These are phyloP conservation scores for Mercenaria mercenaria DNA, from an alignment of 1,140 invertebrate genomes.

Conservation along the genomic window DNA sequence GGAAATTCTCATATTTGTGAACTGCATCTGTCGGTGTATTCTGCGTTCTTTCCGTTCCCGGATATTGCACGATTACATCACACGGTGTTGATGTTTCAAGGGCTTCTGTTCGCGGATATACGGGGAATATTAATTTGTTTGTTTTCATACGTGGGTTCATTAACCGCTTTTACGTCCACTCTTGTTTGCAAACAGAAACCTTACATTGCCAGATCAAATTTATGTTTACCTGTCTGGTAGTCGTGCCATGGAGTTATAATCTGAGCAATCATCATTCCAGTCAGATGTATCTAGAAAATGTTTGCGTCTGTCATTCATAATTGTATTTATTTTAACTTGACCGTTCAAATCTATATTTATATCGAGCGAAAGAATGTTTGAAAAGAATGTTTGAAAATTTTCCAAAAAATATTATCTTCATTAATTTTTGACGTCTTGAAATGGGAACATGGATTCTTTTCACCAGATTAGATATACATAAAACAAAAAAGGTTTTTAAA, in stretches of 20 bases:
- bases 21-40: no score
- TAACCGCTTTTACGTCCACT: not conserved
- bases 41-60: no score
- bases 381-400: no score
- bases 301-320: constrained; percentile 9
- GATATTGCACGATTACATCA: no score
- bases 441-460: no score
- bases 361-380: not conserved
- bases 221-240: not conserved
- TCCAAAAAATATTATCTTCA: no score
- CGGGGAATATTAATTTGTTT: not conserved
- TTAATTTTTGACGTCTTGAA: no score
- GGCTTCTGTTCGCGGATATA: not conserved
- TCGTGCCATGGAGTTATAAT: not conserved
- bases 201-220: not conserved
- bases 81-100: not conserved
- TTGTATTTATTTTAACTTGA: constrained; percentile 14
- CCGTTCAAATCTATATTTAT: constrained; percentile 18
- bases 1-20: no score
- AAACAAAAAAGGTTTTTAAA: no score
- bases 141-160: not conserved
- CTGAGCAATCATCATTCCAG: not conserved
- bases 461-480: no score
- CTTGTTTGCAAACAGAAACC: constrained; percentile 13
- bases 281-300: not conserved